These are phyloP conservation scores for Aldabrachelys gigantea DNA, from an alignment of 2,113 vertebrate genomes.

Conservation along the genomic window DNA sequence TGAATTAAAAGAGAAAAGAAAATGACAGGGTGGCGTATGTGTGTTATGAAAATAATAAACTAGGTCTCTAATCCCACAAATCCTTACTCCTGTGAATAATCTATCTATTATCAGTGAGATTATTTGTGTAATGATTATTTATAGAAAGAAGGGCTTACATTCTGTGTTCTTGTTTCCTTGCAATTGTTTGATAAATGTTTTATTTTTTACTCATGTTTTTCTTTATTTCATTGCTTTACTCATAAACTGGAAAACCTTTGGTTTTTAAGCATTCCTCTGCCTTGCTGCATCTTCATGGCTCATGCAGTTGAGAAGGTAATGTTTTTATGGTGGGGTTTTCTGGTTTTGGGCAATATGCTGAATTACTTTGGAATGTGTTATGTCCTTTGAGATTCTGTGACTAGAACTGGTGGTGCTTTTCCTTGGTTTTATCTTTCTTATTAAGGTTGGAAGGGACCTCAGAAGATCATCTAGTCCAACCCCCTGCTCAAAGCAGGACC, in stretches of 20 bases:
- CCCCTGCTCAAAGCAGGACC: no score
- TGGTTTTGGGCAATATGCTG: background rate
- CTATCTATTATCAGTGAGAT: background rate
- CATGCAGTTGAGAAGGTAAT: background rate
- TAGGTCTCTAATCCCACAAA: background rate
- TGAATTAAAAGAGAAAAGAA: background rate
- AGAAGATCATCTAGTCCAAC: no score
- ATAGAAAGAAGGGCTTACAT: background rate
- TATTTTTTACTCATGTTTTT: background rate
- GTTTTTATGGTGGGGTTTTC: background rate
- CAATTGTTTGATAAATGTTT: background rate
- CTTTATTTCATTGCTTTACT: background rate
- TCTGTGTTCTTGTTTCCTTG: background rate
- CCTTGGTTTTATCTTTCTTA: background rate
- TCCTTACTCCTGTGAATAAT: background rate
- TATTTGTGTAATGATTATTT: background rate
- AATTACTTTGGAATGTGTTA: background rate
- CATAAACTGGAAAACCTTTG: background rate
- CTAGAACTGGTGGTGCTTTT: background rate
- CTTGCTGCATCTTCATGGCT: background rate
- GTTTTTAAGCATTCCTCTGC: background rate
- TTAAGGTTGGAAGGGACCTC: no score
- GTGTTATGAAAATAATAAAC: background rate
- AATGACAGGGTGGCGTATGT: background rate
- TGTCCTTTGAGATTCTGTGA: background rate